Percentiles rank a stretch among this genome's conserved stretches.
These are phyloP conservation scores for Ochropleura plecta DNA, from an alignment of 2,888 invertebrate genomes.

Conservation along the genomic window DNA sequence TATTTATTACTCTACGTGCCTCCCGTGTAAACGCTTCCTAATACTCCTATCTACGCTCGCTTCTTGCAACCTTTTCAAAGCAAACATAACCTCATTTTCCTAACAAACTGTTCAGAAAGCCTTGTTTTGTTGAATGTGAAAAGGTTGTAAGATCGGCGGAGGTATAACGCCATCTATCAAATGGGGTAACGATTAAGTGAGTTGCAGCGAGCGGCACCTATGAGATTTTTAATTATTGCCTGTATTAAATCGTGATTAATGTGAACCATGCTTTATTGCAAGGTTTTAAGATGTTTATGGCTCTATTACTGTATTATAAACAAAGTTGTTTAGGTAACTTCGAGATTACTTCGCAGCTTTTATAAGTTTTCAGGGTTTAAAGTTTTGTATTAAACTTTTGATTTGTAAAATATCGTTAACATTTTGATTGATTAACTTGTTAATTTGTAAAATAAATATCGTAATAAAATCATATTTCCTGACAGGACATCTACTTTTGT, in stretches of 20 bases:
- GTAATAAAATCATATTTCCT: too few species aligned
- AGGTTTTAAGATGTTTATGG: conserved; percentile 68
- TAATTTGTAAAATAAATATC: too few species aligned
- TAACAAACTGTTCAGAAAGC: conserved; percentile 21
- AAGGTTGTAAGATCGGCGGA: conserved; percentile 76
- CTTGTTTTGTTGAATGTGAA: conserved; percentile 62
- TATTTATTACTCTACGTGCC: conserved; percentile 90
- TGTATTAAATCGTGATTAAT: conserved; percentile 84
- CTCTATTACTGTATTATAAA: conserved; percentile 49
- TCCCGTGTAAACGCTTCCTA: conserved; percentile 90
- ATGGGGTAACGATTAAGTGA: conserved; percentile 86
- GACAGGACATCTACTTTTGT: not conserved
- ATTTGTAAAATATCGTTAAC: not conserved
- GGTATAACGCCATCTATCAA: conserved; percentile 84
- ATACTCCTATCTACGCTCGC: conserved; percentile 82
- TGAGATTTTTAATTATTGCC: conserved; percentile 87
- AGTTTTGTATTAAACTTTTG: not conserved
- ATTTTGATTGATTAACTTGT: not conserved
- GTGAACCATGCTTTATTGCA: conserved; percentile 75
- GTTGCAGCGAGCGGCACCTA: conserved; percentile 82
- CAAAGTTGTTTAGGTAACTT: conserved; percentile 41
- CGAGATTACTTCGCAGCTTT: conserved; percentile 17
- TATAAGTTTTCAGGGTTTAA: not conserved
- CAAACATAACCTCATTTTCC: conserved; percentile 44
- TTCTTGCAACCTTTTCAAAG: conserved; percentile 82